Conservation (phyloP, 2,113 vertebrate species). For the Nettapus auritus region DNA sequence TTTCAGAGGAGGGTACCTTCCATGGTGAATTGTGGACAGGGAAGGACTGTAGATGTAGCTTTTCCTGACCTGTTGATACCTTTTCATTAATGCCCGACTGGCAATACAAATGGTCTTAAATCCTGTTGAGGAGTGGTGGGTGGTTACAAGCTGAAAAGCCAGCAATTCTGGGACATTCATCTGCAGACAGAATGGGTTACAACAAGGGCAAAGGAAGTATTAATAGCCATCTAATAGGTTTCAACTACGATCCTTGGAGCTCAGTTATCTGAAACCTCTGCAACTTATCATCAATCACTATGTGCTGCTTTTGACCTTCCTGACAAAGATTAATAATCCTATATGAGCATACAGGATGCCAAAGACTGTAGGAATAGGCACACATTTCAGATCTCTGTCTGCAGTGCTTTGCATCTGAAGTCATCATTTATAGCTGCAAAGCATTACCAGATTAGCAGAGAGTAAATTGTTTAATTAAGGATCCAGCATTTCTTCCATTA, state of each 20-base stretch:
- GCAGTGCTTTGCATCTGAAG: not conserved
- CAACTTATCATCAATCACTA: slow-evolving; percentile 21
- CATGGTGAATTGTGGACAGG: not conserved
- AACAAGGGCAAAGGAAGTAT: slow-evolving; percentile 8
- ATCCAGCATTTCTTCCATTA: not conserved
- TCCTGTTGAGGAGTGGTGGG: not conserved
- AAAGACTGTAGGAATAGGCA: not conserved
- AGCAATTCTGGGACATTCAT: not conserved
- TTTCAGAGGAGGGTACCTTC: not conserved
- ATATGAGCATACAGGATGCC: not conserved
- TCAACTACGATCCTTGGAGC: slow-evolving; percentile 1
- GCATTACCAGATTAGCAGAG: not conserved
- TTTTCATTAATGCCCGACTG: not conserved
- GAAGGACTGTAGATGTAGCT: not conserved
- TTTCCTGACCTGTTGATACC: not conserved
- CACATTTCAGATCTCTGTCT: not conserved
- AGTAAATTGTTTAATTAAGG: not conserved
- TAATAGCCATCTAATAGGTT: slow-evolving; percentile 25
- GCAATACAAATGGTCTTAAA: not conserved
- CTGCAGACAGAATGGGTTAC: not conserved
- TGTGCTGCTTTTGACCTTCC: not conserved
- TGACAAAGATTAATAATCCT: slow-evolving; percentile 40
- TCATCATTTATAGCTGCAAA: not conserved
- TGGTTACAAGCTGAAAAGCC: not conserved
- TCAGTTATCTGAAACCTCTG: slow-evolving; percentile 36